phyloP scores from a whole-genome alignment of 2,888 invertebrate species.

The Caenorhabditis parvicauda region DNA sequence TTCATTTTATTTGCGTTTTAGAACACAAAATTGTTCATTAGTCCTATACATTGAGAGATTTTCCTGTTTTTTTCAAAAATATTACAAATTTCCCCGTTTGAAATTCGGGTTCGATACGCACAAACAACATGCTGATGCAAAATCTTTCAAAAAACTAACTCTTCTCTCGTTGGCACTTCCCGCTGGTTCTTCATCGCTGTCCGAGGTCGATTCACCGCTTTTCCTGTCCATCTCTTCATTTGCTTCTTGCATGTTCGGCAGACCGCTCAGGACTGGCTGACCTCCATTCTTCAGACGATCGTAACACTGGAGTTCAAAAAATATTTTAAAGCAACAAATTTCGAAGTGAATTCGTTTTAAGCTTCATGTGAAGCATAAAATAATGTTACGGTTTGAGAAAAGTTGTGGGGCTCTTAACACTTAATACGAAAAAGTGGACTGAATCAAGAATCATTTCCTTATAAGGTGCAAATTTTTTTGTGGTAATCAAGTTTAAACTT shows the following conservation, averaged over 20 bases:
- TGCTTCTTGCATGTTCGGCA: background rate
- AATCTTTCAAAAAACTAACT: too few relatives aligned
- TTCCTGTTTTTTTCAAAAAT: background rate
- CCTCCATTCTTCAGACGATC: conserved; percentile 3
- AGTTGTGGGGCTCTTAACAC: too few relatives aligned
- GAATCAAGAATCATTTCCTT: too few relatives aligned
- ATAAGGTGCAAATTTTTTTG: too few relatives aligned
- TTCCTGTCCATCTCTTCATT: background rate
- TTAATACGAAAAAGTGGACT: too few relatives aligned
- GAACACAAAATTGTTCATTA: background rate
- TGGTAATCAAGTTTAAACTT: too few relatives aligned
- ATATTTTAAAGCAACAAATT: conserved; percentile 29
- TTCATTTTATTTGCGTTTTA: too few relatives aligned
- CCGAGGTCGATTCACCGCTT: conserved; percentile 30
- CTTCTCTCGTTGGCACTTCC: conserved; percentile 20
- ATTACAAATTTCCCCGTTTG: too few relatives aligned
- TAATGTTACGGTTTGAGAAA: too few relatives aligned
- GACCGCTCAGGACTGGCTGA: background rate
- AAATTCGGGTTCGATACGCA: too few relatives aligned
- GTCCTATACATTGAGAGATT: too few relatives aligned
- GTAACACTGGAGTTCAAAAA: conserved; percentile 12
- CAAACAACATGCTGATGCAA: background rate
- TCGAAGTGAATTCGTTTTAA: background rate
- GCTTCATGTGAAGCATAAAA: too few relatives aligned
- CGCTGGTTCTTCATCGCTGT: conserved; percentile 34